Base-by-base conservation (phyloP, 1,140 invertebrate species). In the Dendroctonus valens region DNA sequence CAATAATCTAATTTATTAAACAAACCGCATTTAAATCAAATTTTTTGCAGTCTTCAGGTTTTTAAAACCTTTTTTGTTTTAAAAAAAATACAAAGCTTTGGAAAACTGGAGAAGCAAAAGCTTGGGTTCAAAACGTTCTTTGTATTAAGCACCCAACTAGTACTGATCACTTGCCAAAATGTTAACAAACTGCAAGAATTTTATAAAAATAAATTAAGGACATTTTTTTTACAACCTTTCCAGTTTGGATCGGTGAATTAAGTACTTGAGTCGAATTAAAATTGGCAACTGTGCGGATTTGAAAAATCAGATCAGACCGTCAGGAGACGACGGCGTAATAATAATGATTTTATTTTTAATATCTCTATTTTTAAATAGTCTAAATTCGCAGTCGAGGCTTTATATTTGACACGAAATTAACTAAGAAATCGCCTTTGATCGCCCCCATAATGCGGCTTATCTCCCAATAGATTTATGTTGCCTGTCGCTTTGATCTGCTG, bases 341-440 rank as follows among this genome's bases (percentile, higher is more conserved):
- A 58, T 58, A 12, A 58, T 39, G 26, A 54, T 12, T 26, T 58
- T 58, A 58, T 58, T 58, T 58, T 58, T 26, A 54, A 58, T 58
- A 44, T 42, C 55, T 58, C 55, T 58, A 58, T 58, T 58, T 58
- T 58, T 58, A 58, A 58, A 44, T 58, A 14, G 26, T 58, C 55
- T 58, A 58, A 58, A 58, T 58, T 58, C 41, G 55, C 55, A 50
- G 48, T 50, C 48, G 7, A n/a, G 48, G 12, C 48, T 50, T 14
- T 14, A 8, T n/a, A 46, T 50, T 50, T 50, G 12, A 50, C 48
- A 50, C 48, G 12, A 50, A 50, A 50, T 50, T 50, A 50, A 50
- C 48, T 50, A 50, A 14, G 48, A 50, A 50, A 7, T 50, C 12
- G 48, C 48, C 26, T 50, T 50, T n/a, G 26, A 14, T 15, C n/a